Conservation (phyloP, 2,888 invertebrate species). For the Linyphia triangularis region DNA sequence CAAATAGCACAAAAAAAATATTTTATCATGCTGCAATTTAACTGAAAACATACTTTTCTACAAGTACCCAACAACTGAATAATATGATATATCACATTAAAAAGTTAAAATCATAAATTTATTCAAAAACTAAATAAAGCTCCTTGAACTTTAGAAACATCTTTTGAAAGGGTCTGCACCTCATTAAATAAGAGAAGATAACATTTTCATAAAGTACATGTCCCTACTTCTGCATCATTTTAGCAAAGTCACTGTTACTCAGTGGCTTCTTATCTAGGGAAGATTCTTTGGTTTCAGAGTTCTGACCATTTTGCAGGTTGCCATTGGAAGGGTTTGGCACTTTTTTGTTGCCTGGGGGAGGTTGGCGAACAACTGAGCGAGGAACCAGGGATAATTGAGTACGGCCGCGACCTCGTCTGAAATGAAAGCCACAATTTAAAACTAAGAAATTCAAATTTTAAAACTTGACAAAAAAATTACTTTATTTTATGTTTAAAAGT, state of each 20-base stretch:
- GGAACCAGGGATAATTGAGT: conserved; percentile 79
- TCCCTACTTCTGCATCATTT: conserved; percentile 49
- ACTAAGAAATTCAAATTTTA: background rate
- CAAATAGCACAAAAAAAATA: too few species aligned
- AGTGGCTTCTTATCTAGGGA: conserved; percentile 38
- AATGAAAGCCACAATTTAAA: background rate
- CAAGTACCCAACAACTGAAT: too few species aligned
- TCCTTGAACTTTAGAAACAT: background rate
- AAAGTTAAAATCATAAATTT: too few species aligned
- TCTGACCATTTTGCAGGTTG: conserved; percentile 49
- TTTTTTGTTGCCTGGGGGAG: conserved; percentile 6
- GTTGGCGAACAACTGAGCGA: conserved; percentile 30
- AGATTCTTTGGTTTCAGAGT: conserved; percentile 26
- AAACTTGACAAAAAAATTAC: background rate
- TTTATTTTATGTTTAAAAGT: too few species aligned
- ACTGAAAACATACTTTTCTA: too few species aligned
- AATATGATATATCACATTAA: too few species aligned
- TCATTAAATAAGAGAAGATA: background rate
- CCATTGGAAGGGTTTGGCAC: conserved; percentile 12
- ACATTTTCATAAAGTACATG: too few species aligned
- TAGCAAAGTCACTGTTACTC: conserved; percentile 67
- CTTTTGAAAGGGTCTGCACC: background rate
- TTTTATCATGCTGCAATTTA: too few species aligned
- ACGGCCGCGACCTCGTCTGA: conserved; percentile 78
- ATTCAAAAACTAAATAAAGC: background rate